phyloP scores from a whole-genome alignment of 2,113 vertebrate species.

The Morphnarchus princeps region DNA sequence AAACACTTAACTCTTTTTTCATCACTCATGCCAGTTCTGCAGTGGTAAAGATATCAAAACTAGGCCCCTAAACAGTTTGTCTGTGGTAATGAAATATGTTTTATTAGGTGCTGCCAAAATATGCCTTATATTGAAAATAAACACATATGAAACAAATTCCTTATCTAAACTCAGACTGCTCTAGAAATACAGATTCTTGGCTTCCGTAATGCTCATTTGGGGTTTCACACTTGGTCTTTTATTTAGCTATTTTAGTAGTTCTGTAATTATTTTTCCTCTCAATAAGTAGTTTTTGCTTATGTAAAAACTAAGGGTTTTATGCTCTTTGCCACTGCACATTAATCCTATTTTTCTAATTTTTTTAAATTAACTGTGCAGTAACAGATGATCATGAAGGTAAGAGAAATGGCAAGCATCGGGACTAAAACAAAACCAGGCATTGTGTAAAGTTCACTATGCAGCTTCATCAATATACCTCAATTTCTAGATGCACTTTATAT shows the following conservation, averaged over 20 bases:
- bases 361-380: background rate
- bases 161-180: background rate
- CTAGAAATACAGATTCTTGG: background rate
- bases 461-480: slow-evolving; percentile 28
- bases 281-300: background rate
- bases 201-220: background rate
- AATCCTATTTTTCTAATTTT: background rate
- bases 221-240: background rate
- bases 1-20: background rate
- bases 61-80: background rate
- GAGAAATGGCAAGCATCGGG: background rate
- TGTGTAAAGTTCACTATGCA: background rate
- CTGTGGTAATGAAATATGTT: background rate
- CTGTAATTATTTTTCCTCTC: background rate
- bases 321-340: background rate
- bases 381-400: background rate
- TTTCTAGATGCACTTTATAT: slow-evolving; percentile 45
- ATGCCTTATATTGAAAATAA: background rate
- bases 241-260: background rate
- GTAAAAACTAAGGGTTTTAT: background rate
- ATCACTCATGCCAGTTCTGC: background rate
- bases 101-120: background rate
- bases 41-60: background rate
- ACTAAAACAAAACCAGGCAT: background rate
- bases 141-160: background rate